Evolutionary conservation across 2,113 vertebrate species (phyloP).

Genomic region (Leptobrachium ailaonicum): DNA sequence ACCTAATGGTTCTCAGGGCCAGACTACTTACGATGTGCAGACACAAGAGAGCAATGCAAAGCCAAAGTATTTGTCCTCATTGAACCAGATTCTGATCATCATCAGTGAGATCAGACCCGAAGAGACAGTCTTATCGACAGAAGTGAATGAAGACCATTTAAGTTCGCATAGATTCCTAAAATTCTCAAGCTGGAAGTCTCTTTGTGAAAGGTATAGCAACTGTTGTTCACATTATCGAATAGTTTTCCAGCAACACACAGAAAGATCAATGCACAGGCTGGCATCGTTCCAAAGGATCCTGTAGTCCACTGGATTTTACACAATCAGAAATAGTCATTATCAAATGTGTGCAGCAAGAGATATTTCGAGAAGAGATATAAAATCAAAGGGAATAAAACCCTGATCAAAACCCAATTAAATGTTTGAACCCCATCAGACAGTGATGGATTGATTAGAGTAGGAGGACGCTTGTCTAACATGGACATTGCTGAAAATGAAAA

Average conservation of each 20-base stretch:
- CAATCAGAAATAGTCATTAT: background rate
- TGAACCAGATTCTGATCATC: background rate
- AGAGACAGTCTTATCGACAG: background rate
- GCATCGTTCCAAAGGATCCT: background rate
- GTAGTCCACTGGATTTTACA: background rate
- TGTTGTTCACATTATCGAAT: background rate
- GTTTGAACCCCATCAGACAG: background rate
- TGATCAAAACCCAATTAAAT: background rate
- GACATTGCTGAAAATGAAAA: background rate
- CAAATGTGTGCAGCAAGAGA: background rate
- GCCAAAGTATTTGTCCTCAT: background rate
- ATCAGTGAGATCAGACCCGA: background rate
- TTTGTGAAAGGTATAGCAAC: background rate
- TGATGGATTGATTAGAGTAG: background rate
- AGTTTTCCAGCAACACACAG: background rate
- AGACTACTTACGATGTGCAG: background rate
- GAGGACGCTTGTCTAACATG: background rate
- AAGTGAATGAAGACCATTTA: background rate
- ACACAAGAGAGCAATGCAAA: background rate
- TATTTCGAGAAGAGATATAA: background rate
- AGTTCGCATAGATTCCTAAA: background rate
- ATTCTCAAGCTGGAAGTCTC: background rate
- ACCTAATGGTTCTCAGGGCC: background rate
- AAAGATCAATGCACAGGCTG: background rate
- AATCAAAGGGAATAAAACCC: background rate